Conservation (phyloP, 2,797 vertebrate species). For the Sparidentex hasta region DNA sequence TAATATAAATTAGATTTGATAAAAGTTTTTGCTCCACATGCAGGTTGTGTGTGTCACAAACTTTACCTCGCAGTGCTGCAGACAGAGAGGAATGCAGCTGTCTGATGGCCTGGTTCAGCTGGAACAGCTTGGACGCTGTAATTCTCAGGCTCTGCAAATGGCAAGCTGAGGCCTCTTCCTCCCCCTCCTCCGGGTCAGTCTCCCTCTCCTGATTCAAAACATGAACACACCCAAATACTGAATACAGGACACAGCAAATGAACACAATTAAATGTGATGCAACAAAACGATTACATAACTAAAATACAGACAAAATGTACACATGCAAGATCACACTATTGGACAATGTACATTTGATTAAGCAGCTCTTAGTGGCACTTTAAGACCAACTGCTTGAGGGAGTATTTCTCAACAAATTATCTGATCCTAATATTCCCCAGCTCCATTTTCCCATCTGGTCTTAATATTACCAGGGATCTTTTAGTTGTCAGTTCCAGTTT, state of each 20-base stretch:
- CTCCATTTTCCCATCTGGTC: neutral
- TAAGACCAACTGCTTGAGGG: neutral
- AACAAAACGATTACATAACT: constrained; percentile 19
- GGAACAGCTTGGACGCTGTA: constrained; percentile 82
- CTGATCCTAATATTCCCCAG: neutral
- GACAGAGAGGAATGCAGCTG: constrained; percentile 82
- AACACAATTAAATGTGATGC: neutral
- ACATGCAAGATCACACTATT: neutral
- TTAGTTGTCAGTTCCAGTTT: neutral
- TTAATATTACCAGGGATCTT: neutral
- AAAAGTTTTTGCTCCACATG: neutral
- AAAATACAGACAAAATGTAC: neutral
- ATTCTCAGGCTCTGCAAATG: constrained; percentile 76
- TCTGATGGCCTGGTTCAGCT: constrained; percentile 86
- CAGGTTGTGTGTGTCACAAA: constrained; percentile 16
- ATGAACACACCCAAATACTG: constrained; percentile 35
- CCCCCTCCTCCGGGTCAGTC: constrained; percentile 48
- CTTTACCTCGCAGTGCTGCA: constrained; percentile 86
- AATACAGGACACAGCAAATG: constrained; percentile 14
- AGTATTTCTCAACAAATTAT: neutral
- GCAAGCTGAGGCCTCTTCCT: constrained; percentile 53
- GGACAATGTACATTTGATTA: neutral
- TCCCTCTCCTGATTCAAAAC: constrained; percentile 80
- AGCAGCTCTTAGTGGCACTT: neutral
- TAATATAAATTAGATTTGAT: neutral